These are phyloP conservation scores for Chaetura pelagica DNA, from an alignment of 2,113 vertebrate genomes.

Conservation along the genomic window DNA sequence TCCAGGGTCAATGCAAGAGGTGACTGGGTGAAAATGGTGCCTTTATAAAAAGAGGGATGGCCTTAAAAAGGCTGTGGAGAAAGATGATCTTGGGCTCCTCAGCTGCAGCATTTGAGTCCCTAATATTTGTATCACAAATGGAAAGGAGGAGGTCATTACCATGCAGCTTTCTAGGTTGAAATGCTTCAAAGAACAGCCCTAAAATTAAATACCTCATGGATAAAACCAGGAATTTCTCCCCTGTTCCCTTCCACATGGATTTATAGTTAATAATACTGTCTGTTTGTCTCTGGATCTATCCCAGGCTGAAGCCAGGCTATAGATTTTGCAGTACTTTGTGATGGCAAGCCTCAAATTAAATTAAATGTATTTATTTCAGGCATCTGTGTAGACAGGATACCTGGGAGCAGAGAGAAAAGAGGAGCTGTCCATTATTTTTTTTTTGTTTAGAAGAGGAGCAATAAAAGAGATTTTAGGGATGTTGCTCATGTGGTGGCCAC, in stretches of 20 bases:
- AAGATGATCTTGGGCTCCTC: neutral
- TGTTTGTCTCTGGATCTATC: neutral
- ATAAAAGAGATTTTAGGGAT: neutral
- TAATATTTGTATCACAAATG: neutral
- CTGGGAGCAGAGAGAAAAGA: neutral
- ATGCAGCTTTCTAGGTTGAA: neutral
- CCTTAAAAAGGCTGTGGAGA: neutral
- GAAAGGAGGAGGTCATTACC: neutral
- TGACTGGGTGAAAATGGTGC: neutral
- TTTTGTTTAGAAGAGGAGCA: neutral
- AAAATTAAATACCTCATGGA: neutral
- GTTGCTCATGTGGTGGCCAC: neutral
- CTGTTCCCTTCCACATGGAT: neutral
- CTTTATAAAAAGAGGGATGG: neutral
- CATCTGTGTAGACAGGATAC: slow-evolving; percentile 24
- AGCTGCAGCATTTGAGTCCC: neutral
- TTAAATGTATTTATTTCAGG: neutral
- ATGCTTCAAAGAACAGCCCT: neutral
- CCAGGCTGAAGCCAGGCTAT: neutral
- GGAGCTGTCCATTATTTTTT: neutral
- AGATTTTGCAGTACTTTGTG: neutral
- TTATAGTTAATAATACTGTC: neutral
- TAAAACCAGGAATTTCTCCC: neutral
- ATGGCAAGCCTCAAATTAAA: neutral
- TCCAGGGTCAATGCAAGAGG: neutral